Conservation (phyloP, 53 echinoderm and acorn worm species). For the Luidia sarsii region DNA sequence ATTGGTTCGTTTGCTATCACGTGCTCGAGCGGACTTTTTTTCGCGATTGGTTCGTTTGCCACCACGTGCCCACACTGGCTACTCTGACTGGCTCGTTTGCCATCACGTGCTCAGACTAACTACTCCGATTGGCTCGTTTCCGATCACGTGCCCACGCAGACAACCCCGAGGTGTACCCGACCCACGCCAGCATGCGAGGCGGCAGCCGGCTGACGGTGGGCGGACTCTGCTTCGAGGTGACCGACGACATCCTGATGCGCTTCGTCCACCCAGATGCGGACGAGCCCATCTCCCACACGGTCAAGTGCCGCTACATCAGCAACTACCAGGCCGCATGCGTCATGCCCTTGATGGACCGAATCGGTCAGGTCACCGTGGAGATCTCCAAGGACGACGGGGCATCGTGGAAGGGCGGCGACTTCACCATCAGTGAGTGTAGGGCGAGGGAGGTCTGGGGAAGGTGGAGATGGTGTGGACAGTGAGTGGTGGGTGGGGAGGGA, state of each 20-base stretch:
- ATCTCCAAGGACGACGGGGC: not conserved
- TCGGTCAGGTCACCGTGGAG: not conserved
- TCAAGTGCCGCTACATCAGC: not conserved
- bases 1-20: too few species aligned
- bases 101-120: too few species aligned
- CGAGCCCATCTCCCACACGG: not conserved
- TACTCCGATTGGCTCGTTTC: too few species aligned
- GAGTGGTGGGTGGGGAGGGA: too few species aligned
- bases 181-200: constrained; percentile 23
- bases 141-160: too few species aligned
- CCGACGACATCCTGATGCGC: not conserved
- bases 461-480: too few species aligned
- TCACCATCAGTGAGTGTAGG: constrained; percentile 36
- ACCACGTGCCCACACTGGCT: too few species aligned
- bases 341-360: constrained; percentile 4
- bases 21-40: too few species aligned
- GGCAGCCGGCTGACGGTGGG: constrained; percentile 14
- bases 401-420: not conserved
- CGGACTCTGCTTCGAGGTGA: constrained; percentile 11
- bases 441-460: too few species aligned
- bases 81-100: too few species aligned
- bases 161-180: not conserved
- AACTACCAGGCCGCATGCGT: constrained; percentile 26
- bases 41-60: too few species aligned
- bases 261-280: not conserved